A percentile compares a stretch with the other conserved stretches of the same genome.
Evolutionary conservation across 2,888 invertebrate species (phyloP).

Genomic region (Tetragonisca angustula): DNA sequence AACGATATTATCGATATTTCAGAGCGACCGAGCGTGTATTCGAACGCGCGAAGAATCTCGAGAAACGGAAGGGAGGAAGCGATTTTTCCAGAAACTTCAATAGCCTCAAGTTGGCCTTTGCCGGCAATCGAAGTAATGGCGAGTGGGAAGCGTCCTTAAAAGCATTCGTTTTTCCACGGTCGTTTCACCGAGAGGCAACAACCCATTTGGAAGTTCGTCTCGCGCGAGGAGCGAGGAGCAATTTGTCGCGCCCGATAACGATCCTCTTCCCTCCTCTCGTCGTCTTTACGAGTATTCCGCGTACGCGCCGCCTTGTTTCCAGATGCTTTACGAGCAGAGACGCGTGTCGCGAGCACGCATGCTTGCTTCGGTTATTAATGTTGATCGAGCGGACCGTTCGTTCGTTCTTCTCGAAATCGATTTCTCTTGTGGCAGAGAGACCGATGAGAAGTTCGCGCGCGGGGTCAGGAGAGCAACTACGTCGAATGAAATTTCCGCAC

Average conservation of each 20-base stretch:
- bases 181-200: neutral
- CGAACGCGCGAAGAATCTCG: neutral
- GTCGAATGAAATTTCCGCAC: constrained; percentile 40
- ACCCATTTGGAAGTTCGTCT: constrained; percentile 2
- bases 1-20: too few relatives aligned
- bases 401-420: constrained; percentile 44
- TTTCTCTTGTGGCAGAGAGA: constrained; percentile 34
- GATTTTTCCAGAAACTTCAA: neutral
- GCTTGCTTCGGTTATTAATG: neutral
- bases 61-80: neutral
- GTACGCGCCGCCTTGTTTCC: neutral
- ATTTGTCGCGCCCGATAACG: constrained; percentile 55
- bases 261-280: constrained; percentile 11
- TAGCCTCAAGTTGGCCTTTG: neutral
- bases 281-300: constrained; percentile 50
- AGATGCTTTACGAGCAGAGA: constrained; percentile 33
- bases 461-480: constrained; percentile 30
- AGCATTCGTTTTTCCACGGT: neutral
- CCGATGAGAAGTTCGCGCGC: neutral
- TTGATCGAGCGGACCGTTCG: neutral
- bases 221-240: constrained; percentile 8
- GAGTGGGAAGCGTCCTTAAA: neutral
- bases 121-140: neutral
- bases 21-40: too few relatives aligned
- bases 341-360: constrained; percentile 17